phyloP scores from a whole-genome alignment of 2,797 vertebrate species.

The Graptemys geographica region DNA sequence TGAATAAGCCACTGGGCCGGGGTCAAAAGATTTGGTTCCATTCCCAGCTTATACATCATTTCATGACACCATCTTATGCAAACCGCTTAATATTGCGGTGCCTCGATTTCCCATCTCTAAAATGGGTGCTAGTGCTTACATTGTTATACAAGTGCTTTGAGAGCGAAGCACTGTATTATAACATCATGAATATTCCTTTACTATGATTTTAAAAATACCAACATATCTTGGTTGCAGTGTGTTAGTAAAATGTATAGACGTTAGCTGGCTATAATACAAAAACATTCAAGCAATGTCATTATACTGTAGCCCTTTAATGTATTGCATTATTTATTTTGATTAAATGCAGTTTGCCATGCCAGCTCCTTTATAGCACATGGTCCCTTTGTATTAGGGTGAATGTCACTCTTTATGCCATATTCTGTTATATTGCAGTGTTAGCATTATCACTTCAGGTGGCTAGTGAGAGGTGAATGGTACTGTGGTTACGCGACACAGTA shows the following conservation, averaged over 20 bases:
- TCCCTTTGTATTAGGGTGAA: not conserved
- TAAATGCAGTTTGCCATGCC: not conserved
- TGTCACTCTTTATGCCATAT: not conserved
- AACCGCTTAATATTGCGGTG: not conserved
- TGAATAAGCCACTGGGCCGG: not conserved
- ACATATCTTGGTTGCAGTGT: too few relatives aligned
- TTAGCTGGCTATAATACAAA: not conserved
- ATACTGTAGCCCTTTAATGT: not conserved
- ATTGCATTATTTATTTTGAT: not conserved
- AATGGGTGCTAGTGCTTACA: not conserved
- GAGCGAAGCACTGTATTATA: not conserved
- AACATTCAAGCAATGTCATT: not conserved
- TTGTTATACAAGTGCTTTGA: not conserved
- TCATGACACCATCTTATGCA: not conserved
- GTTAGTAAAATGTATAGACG: rapidly evolving
- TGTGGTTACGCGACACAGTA: not conserved
- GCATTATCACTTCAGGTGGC: not conserved
- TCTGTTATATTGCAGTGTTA: not conserved
- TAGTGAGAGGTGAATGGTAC: not conserved
- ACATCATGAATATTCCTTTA: not conserved
- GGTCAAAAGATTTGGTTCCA: not conserved
- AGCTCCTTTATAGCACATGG: not conserved
- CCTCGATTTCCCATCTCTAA: not conserved
- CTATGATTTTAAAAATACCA: not conserved
- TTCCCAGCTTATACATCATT: not conserved